Conservation (phyloP, 2,888 invertebrate species). For the Sphaerophoria taeniata region DNA sequence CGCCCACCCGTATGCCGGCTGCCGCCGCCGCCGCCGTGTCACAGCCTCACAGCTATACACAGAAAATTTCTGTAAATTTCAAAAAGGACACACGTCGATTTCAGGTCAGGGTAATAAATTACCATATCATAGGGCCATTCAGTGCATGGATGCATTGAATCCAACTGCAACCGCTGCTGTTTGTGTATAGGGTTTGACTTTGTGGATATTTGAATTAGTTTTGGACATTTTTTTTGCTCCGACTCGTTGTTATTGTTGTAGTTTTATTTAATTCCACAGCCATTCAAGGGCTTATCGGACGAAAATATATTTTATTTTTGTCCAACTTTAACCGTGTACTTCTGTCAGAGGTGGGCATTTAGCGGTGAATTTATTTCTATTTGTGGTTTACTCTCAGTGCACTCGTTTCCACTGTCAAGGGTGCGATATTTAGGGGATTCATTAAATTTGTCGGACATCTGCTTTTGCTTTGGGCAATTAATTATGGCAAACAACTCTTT, state of each 20-base stretch:
- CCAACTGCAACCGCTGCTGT: not conserved
- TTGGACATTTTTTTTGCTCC: not conserved
- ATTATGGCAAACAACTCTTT: constrained; percentile 1
- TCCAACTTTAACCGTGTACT: constrained; percentile 28
- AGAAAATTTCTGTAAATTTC: not conserved
- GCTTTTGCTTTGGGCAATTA: constrained; percentile 5
- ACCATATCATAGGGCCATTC: constrained; percentile 16
- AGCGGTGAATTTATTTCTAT: constrained; percentile 41
- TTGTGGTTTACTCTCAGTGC: constrained; percentile 36
- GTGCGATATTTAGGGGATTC: not conserved
- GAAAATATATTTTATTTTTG: constrained; percentile 30
- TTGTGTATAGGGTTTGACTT: constrained; percentile 24
- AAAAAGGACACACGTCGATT: constrained; percentile 70
- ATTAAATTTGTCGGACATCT: constrained; percentile 25
- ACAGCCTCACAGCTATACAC: not conserved
- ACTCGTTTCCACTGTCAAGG: not conserved
- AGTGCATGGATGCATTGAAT: constrained; percentile 49
- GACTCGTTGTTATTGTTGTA: not conserved
- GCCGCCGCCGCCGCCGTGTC: too few species aligned
- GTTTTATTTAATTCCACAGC: constrained; percentile 13
- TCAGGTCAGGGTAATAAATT: constrained; percentile 67
- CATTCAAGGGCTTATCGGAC: constrained; percentile 3
- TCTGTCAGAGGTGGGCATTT: not conserved
- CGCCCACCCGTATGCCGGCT: constrained; percentile 32
- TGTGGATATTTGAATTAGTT: constrained; percentile 10